These are phyloP conservation scores for Criorhina ranunculi DNA, from an alignment of 2,888 invertebrate species.

Conservation along the genomic window DNA sequence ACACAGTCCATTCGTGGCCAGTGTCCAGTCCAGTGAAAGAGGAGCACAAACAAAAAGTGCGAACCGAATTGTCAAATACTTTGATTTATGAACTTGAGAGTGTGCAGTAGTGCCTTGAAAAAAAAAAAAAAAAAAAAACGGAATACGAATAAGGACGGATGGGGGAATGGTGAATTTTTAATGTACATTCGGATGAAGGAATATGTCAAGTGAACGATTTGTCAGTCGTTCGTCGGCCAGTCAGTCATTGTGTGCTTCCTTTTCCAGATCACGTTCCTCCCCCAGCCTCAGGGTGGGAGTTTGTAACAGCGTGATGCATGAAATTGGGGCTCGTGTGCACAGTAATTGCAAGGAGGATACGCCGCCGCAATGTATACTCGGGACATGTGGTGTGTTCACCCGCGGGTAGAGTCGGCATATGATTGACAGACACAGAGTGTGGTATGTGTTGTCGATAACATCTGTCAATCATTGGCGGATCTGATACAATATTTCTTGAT, in stretches of 20 bases:
- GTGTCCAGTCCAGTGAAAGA: neutral
- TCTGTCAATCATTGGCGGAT: conserved; percentile 59
- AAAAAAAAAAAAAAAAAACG: neutral
- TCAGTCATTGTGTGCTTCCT: conserved; percentile 50
- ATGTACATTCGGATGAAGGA: conserved; percentile 61
- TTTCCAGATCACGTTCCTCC: conserved; percentile 68
- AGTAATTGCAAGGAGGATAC: conserved; percentile 56
- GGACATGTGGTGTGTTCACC: conserved; percentile 16
- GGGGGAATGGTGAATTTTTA: conserved; percentile 29
- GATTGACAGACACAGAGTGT: conserved; percentile 60
- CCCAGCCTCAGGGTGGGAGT: conserved; percentile 28
- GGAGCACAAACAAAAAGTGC: conserved; percentile 39
- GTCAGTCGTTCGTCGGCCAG: conserved; percentile 33
- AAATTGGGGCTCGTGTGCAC: conserved; percentile 49
- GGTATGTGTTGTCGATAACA: conserved; percentile 57
- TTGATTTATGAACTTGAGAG: conserved; percentile 68
- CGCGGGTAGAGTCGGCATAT: conserved; percentile 30
- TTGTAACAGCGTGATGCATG: conserved; percentile 52
- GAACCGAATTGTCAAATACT: conserved; percentile 68
- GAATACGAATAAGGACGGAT: neutral
- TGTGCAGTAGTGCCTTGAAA: conserved; percentile 3
- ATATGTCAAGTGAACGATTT: conserved; percentile 58
- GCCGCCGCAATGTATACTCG: conserved; percentile 6
- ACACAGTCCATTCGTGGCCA: conserved; percentile 25
- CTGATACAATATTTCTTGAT: conserved; percentile 39